Evolutionary conservation across 2,797 vertebrate species (phyloP).

Genomic region (Clarias fuscus): DNA sequence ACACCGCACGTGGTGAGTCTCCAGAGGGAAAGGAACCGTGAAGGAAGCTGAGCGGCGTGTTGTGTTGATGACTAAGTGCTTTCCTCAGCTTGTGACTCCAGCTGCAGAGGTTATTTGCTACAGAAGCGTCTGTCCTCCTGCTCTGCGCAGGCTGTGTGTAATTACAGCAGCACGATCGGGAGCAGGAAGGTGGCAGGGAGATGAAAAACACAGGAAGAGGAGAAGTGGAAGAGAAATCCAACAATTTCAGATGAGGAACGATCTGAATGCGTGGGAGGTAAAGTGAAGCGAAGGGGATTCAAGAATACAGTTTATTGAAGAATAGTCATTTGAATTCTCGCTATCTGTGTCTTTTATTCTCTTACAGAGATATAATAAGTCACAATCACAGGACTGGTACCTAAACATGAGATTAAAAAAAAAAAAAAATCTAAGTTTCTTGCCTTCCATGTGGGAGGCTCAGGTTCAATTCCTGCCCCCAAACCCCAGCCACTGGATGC

Average conservation of each 20-base stretch:
- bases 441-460: too few relatives aligned
- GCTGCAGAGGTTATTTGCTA: slow-evolving; percentile 10
- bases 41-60: not conserved
- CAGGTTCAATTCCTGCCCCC: too few relatives aligned
- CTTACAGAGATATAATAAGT: not conserved
- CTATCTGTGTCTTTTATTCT: not conserved
- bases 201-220: slow-evolving; percentile 10
- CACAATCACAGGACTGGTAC: too few relatives aligned
- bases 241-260: slow-evolving; percentile 31
- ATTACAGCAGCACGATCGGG: slow-evolving; percentile 31
- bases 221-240: slow-evolving; percentile 30
- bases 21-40: not conserved
- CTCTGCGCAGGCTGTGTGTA: slow-evolving; percentile 39
- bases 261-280: slow-evolving; percentile 37
- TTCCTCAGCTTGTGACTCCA: slow-evolving; percentile 26
- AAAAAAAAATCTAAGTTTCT: too few relatives aligned
- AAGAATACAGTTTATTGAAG: not conserved
- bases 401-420: too few relatives aligned
- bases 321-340: not conserved
- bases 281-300: not conserved
- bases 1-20: not conserved
- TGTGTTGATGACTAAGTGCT: slow-evolving; percentile 29
- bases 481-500: too few relatives aligned
- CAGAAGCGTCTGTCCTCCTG: not conserved
- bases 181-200: slow-evolving; percentile 32